Percentiles rank a stretch among this genome's conserved stretches.
Evolutionary conservation across 2,888 invertebrate genomes (phyloP).

Genomic region (Ornithoptera priamus): DNA sequence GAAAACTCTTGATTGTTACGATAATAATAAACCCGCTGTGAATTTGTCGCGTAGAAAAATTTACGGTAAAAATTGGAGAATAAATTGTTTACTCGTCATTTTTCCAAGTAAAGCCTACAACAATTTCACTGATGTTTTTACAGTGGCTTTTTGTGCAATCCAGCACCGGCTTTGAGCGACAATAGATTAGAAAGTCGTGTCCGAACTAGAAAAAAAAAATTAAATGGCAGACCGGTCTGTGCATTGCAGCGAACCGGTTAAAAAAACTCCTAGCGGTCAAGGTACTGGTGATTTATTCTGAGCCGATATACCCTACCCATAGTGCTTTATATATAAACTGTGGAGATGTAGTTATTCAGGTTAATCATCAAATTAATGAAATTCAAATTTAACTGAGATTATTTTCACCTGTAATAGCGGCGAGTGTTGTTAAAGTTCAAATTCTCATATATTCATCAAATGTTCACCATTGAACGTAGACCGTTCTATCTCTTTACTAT

Average conservation of each 20-base stretch:
- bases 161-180: constrained; percentile 12
- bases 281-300: constrained; percentile 8
- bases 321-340: background rate
- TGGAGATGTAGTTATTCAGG: background rate
- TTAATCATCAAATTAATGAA: background rate
- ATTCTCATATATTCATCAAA: too few relatives aligned
- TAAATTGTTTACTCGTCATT: constrained; percentile 4
- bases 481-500: too few relatives aligned
- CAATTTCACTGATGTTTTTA: constrained; percentile 4
- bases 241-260: constrained; percentile 7
- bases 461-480: too few relatives aligned
- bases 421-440: too few relatives aligned
- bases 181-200: constrained; percentile 35
- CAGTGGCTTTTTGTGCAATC: background rate
- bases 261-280: constrained; percentile 2
- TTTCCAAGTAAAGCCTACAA: constrained; percentile 3
- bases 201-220: constrained; percentile 20
- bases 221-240: constrained; percentile 1
- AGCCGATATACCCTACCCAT: background rate
- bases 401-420: too few relatives aligned
- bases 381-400: background rate
- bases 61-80: background rate
- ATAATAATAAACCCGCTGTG: too few relatives aligned
- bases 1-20: too few relatives aligned
- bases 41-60: background rate